Evolutionary conservation across 1,140 invertebrate genomes (phyloP).

Genomic region (Aculops lycopersici): DNA sequence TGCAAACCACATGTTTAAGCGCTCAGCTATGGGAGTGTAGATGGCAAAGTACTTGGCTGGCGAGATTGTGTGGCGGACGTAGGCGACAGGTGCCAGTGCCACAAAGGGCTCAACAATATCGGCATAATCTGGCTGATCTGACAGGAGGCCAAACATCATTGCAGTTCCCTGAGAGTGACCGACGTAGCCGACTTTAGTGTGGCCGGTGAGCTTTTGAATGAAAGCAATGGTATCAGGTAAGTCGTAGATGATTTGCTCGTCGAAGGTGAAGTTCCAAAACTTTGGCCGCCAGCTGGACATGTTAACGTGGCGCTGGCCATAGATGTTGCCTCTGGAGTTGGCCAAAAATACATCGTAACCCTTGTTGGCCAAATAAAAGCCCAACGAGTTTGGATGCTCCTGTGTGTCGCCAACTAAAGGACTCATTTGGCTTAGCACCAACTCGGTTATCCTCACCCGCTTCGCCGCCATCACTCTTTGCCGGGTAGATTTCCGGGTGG

Average conservation of each 20-base stretch:
- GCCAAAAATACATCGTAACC: slow-evolving; percentile 17
- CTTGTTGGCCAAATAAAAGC: slow-evolving; percentile 12
- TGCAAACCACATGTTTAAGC: neutral
- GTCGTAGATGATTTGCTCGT: slow-evolving; percentile 17
- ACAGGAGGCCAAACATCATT: slow-evolving; percentile 26
- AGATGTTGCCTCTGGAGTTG: slow-evolving; percentile 14
- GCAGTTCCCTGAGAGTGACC: slow-evolving; percentile 32
- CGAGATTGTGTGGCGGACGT: slow-evolving; percentile 30
- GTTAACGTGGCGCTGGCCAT: slow-evolving; percentile 3
- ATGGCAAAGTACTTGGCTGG: slow-evolving; percentile 19
- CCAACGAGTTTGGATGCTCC: slow-evolving; percentile 4
- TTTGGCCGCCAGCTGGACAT: slow-evolving; percentile 3
- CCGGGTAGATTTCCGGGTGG: neutral
- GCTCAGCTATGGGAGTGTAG: neutral
- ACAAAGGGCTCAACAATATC: slow-evolving; percentile 20
- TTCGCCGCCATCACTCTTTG: neutral
- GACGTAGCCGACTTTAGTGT: slow-evolving; percentile 25
- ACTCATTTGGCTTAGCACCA: neutral
- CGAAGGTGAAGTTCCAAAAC: slow-evolving; percentile 18
- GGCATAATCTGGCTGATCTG: slow-evolving; percentile 26
- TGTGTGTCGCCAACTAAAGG: neutral
- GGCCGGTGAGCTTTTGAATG: slow-evolving; percentile 20
- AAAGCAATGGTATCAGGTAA: slow-evolving; percentile 19
- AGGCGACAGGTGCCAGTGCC: slow-evolving; percentile 39
- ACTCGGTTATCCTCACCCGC: neutral